Evolutionary conservation across 2,797 vertebrate genomes (phyloP), one percentile per base, ranked within the genome.

Genomic region (Cichlasoma orientale): DNA sequence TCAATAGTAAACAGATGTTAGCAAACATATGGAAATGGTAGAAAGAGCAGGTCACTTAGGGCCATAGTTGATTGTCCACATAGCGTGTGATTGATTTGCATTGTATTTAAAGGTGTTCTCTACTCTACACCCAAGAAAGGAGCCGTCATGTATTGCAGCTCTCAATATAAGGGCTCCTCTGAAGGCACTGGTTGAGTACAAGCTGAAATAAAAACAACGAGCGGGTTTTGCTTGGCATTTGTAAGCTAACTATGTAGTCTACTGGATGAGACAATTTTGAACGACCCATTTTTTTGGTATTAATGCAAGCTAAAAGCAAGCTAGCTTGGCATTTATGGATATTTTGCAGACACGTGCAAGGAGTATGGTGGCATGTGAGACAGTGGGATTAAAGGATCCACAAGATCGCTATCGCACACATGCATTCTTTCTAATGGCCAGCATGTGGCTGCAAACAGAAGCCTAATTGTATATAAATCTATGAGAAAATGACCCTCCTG

Each of bases 151-250:
- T 25, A 59, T 19, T 12, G 14, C 18, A 59, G 19, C 10, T 55
- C 41, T 66, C 18, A 47, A 50, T 29, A 5, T 13, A 50, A n/a
- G 14, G 76, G 61, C 73, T 82, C 59, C 75, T 75, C 63, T 79
- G 3, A 73, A 74, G 70, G 59, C 55, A 71, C 0, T 57, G n/a
- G 59, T 23, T 66, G 33, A 36, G 9, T 63, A 72, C 25, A 78
- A 78, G 13, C 4, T 31, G 4, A 57, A 36, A 5, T 3, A 53
- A 70, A 29, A 54, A 4, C 3, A 54, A 4, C 3, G 25, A 68
- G 29, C 6, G 29, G 6, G 44, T 44, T 68, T 68, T 29, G 10
- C 18, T 31, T 68, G 47, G 23, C 14, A 29, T 50, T n/a, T 29
- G 25, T n/a, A 50, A 68, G 25, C 19, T 66, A 66, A 9, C 41